These are phyloP conservation scores for Aurelia aurita complex sp. Pacific DNA, from an alignment of 30 jellyfish, hydroid and myxozoan species.

Conservation along the genomic window DNA sequence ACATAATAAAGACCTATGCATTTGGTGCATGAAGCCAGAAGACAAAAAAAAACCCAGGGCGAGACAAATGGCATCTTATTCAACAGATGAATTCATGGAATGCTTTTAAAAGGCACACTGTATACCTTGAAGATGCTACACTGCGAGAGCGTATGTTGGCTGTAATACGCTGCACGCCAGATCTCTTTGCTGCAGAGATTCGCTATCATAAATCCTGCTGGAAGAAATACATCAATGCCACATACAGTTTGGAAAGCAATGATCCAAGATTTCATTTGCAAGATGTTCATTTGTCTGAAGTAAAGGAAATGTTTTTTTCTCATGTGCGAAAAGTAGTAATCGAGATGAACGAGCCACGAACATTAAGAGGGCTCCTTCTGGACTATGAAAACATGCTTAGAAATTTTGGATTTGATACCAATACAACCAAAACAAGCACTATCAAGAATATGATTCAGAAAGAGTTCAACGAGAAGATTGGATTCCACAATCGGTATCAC, in stretches of 20 bases:
- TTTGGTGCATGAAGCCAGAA: conserved; percentile 23
- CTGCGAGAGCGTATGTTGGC: conserved; percentile 31
- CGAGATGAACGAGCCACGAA: conserved; percentile 14
- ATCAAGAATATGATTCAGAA: conserved; percentile 23
- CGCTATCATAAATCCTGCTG: conserved; percentile 38
- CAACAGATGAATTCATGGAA: conserved; percentile 30
- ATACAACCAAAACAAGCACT: background rate
- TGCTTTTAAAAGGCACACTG: conserved; percentile 24
- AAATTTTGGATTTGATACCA: conserved; percentile 26
- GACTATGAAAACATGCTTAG: conserved; percentile 39
- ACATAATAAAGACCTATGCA: conserved; percentile 23
- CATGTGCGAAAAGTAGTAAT: conserved; percentile 27
- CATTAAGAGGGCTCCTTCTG: background rate
- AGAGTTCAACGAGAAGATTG: conserved; percentile 17
- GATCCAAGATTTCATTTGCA: conserved; percentile 32
- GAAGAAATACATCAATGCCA: conserved; percentile 35
- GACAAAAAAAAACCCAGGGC: conserved; percentile 24
- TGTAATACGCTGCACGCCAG: background rate
- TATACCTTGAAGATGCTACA: conserved; percentile 35
- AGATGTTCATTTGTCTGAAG: conserved; percentile 40
- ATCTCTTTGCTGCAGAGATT: background rate
- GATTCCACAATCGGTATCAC: conserved; percentile 48
- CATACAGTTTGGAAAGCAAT: conserved; percentile 21
- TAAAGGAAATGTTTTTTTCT: conserved; percentile 25
- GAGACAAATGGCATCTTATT: conserved; percentile 37